Percentiles rank a stretch among this genome's conserved stretches.
These are phyloP conservation scores for Thumatha senex DNA, from an alignment of 2,888 invertebrate species.

Conservation along the genomic window DNA sequence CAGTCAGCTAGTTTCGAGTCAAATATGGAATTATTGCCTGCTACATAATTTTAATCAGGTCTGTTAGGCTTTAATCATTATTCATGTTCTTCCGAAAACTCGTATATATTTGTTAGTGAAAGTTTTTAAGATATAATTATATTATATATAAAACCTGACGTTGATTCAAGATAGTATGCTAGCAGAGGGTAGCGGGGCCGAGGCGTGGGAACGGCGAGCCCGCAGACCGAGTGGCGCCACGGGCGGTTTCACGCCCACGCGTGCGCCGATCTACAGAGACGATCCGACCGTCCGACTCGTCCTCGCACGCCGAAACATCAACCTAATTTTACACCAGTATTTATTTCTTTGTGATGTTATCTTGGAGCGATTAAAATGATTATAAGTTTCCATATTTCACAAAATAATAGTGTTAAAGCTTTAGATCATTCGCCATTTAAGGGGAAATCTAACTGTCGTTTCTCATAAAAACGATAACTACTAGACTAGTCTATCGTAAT, in stretches of 20 bases:
- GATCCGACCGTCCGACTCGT: neutral
- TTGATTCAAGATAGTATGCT: constrained; percentile 49
- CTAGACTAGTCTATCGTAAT: no score
- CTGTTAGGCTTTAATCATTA: constrained; percentile 31
- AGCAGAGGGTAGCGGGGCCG: constrained; percentile 37
- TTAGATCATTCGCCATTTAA: neutral
- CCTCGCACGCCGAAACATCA: neutral
- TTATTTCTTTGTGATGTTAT: constrained; percentile 3
- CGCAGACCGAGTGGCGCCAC: constrained; percentile 78
- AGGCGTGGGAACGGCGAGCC: constrained; percentile 60
- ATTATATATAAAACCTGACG: constrained; percentile 64
- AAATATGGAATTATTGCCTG: constrained; percentile 2
- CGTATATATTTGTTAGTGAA: constrained; percentile 59
- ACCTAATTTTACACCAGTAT: neutral
- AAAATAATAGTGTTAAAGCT: neutral
- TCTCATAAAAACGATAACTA: no score
- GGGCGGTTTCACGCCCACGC: constrained; percentile 57
- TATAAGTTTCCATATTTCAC: neutral
- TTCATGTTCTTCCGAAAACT: constrained; percentile 47
- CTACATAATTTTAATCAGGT: constrained; percentile 10
- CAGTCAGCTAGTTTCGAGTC: neutral
- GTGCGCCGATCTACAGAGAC: neutral
- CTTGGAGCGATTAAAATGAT: neutral
- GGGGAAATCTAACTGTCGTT: no score
- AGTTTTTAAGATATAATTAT: constrained; percentile 65